Conservation (phyloP, 2,888 invertebrate genomes). For the Acleris sparsana region DNA sequence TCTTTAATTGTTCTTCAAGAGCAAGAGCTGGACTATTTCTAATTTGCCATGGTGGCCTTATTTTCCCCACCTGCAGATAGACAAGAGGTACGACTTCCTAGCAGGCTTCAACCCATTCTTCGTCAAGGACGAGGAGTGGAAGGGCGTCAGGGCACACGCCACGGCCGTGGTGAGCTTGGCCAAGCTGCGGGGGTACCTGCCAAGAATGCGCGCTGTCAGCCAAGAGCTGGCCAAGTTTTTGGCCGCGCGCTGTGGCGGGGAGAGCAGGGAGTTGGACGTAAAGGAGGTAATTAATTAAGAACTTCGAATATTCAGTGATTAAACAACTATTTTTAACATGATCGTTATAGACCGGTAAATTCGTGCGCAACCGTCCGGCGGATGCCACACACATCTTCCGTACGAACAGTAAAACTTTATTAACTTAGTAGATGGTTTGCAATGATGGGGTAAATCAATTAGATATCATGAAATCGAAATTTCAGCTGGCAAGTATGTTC, state of each 20-base stretch:
- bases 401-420: no score
- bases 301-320: no score
- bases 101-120: constrained; percentile 28
- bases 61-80: constrained; percentile 7
- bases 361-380: no score
- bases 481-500: constrained; percentile 39
- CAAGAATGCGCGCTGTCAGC: constrained; percentile 6
- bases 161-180: constrained; percentile 5
- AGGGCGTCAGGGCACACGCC: constrained; percentile 11
- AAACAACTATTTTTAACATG: no score
- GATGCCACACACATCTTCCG: no score
- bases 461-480: no score
- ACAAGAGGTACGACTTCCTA: constrained; percentile 18
- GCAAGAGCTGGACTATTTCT: no score
- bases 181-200: constrained; percentile 23
- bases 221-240: constrained; percentile 19
- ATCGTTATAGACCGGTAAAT: no score
- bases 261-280: constrained; percentile 5
- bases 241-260: background rate
- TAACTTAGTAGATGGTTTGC: no score
- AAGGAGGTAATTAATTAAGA: constrained; percentile 26
- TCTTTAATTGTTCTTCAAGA: no score
- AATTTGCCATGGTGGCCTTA: background rate
- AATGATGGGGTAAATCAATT: no score
- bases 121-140: constrained; percentile 13